These are phyloP conservation scores for Dryobota labecula DNA, from an alignment of 2,888 invertebrate species.

Conservation along the genomic window DNA sequence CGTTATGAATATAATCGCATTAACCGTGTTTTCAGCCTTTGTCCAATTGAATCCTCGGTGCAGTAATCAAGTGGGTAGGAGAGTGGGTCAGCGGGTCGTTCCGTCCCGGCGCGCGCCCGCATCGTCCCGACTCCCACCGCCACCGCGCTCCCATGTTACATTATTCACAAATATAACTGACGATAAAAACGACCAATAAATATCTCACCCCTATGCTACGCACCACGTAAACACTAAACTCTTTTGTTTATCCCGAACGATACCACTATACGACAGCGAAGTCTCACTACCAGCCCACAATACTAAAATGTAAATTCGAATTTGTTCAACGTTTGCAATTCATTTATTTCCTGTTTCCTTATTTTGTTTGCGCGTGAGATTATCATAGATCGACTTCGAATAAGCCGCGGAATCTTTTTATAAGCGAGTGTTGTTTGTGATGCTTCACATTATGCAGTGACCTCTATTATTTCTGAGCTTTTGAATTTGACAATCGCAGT, in stretches of 20 bases:
- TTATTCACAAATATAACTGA: constrained; percentile 78
- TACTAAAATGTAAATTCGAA: constrained; percentile 64
- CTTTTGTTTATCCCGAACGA: constrained; percentile 53
- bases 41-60: constrained; percentile 84
- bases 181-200: constrained; percentile 79
- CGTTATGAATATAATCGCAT: constrained; percentile 79
- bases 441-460: constrained; percentile 44
- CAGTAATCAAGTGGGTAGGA: constrained; percentile 82
- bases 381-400: constrained; percentile 46
- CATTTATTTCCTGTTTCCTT: constrained; percentile 63
- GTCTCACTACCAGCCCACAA: constrained; percentile 55
- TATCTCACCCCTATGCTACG: constrained; percentile 79
- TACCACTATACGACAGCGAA: constrained; percentile 32
- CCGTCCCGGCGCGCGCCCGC: constrained; percentile 72
- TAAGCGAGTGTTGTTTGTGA: constrained; percentile 12
- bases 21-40: constrained; percentile 84
- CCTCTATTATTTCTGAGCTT: constrained; percentile 48
- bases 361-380: constrained; percentile 52
- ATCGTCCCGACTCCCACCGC: constrained; percentile 61
- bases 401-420: constrained; percentile 29
- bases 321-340: constrained; percentile 55
- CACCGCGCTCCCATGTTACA: constrained; percentile 75
- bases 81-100: constrained; percentile 87
- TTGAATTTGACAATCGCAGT: constrained; percentile 60
- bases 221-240: constrained; percentile 58